Evolutionary conservation across 2,888 invertebrate genomes (phyloP).

Genomic region (Eristalis intricaria): DNA sequence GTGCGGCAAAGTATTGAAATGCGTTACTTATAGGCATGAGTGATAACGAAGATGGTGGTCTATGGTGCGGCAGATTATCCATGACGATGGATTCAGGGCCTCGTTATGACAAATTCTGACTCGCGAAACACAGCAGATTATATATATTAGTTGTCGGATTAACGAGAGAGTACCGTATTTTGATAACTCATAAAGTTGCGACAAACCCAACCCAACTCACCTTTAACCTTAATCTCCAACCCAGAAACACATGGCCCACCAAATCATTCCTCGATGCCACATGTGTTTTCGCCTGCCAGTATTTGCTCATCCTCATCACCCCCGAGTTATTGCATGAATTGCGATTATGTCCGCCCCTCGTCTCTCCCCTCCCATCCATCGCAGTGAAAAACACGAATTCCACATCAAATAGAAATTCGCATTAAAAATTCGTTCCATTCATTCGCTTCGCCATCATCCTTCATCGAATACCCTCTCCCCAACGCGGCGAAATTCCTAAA

Average conservation of each 20-base stretch:
- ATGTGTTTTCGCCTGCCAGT: not conserved
- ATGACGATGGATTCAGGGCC: no score
- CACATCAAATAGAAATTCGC: constrained; percentile 13
- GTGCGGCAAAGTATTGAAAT: no score
- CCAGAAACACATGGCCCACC: not conserved
- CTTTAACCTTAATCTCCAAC: not conserved
- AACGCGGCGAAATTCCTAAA: not conserved
- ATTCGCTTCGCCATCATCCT: constrained; percentile 2
- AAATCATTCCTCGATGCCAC: not conserved
- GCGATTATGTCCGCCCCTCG: not conserved
- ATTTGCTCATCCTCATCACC: not conserved
- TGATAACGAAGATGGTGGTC: no score
- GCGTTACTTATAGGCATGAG: no score
- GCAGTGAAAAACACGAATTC: not conserved
- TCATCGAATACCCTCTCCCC: not conserved
- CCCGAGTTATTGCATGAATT: not conserved
- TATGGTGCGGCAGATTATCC: no score
- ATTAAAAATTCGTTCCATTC: constrained; percentile 26
- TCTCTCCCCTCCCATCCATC: not conserved
- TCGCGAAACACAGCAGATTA: no score
- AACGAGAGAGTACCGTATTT: no score
- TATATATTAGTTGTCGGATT: no score
- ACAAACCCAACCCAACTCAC: no score
- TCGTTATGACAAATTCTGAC: no score
- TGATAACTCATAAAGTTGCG: no score